A percentile compares a stretch with the other conserved stretches of the same genome.
Evolutionary conservation across 92 coral and sea anemone species (phyloP).

Genomic region (Plumapathes pennacea): DNA sequence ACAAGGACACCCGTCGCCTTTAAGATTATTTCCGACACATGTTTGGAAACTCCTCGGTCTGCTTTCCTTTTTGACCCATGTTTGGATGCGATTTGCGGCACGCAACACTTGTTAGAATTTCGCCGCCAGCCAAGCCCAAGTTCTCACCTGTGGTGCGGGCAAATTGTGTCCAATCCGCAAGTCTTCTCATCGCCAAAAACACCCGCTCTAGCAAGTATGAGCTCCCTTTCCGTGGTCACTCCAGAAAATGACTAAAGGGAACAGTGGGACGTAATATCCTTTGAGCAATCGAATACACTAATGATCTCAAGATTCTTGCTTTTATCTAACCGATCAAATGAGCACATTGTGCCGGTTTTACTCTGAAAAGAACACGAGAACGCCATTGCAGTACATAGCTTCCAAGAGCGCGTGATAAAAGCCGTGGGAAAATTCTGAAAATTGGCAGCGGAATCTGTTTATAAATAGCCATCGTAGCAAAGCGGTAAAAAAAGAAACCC

Average conservation of each 20-base stretch:
- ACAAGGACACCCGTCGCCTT: conserved; percentile 34
- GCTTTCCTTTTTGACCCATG: conserved; percentile 46
- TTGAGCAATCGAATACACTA: conserved; percentile 14
- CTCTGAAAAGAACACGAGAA: conserved; percentile 41
- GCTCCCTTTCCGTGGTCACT: conserved; percentile 35
- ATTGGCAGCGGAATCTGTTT: background rate
- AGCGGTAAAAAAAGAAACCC: background rate
- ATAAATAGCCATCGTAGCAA: conserved; percentile 6
- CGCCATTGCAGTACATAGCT: conserved; percentile 22
- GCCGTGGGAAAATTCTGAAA: conserved; percentile 17
- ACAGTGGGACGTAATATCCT: conserved; percentile 36
- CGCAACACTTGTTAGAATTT: conserved; percentile 35
- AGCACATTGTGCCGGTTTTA: conserved; percentile 25
- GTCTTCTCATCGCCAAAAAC: conserved; percentile 24
- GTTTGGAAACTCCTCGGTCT: conserved; percentile 43
- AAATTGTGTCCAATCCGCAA: conserved; percentile 21
- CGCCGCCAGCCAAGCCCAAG: conserved; percentile 58
- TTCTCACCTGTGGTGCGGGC: conserved; percentile 43
- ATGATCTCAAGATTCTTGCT: conserved; percentile 19
- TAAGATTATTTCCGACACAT: conserved; percentile 21
- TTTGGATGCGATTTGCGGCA: conserved; percentile 22
- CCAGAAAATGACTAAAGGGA: conserved; percentile 49
- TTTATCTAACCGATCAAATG: conserved; percentile 31
- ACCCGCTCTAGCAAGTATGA: conserved; percentile 33
- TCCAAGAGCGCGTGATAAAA: background rate